phyloP scores from a whole-genome alignment of 2,888 invertebrate genomes.

The Chrysina gloriosa region DNA sequence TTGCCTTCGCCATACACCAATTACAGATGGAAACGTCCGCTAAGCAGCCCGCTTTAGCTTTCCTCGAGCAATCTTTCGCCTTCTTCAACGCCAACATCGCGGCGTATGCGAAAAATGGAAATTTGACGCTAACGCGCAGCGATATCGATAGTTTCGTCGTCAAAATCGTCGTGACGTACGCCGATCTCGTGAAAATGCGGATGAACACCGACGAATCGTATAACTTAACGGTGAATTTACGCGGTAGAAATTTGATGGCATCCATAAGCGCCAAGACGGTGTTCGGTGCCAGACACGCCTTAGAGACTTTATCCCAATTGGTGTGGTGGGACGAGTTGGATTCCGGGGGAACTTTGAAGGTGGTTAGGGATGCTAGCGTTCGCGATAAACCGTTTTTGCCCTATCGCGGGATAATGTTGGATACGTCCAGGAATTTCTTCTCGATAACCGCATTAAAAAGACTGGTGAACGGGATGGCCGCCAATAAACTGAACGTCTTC shows the following conservation, averaged over 20 bases:
- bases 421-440: conserved; percentile 92
- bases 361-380: conserved; percentile 74
- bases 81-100: conserved; percentile 64
- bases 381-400: conserved; percentile 82
- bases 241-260: conserved; percentile 67
- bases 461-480: conserved; percentile 88
- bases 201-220: conserved; percentile 82
- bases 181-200: conserved; percentile 69
- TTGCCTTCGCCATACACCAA: conserved; percentile 69
- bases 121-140: conserved; percentile 53
- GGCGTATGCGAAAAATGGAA: conserved; percentile 51
- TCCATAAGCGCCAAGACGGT: conserved; percentile 76
- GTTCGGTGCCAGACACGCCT: conserved; percentile 82
- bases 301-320: conserved; percentile 83
- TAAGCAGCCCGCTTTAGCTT: conserved; percentile 63
- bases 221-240: conserved; percentile 67
- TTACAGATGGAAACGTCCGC: conserved; percentile 66
- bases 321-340: conserved; percentile 79
- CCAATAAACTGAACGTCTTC: conserved; percentile 90
- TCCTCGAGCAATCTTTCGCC: conserved; percentile 67
- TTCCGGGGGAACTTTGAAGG: conserved; percentile 70
- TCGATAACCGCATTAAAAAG: conserved; percentile 77
- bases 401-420: conserved; percentile 89
- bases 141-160: conserved; percentile 63
- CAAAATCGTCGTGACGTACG: conserved; percentile 67